Evolutionary conservation across 2,113 vertebrate species (phyloP).

Genomic region (Lasiurus cinereus): DNA sequence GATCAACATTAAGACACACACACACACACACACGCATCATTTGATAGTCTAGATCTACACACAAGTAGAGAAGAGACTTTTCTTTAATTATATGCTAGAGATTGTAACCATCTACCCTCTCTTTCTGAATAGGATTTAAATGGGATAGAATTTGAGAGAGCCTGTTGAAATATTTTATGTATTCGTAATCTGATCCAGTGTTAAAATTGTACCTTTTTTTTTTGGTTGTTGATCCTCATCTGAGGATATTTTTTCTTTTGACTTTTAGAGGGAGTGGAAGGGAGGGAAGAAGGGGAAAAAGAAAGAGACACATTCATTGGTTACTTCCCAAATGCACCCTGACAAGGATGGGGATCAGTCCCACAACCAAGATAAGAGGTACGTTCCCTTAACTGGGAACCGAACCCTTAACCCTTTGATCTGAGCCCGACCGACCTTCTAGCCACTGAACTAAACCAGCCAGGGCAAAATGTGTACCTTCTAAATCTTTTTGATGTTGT

Average conservation of each 20-base stretch:
- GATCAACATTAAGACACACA: not conserved
- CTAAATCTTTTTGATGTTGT: not conserved
- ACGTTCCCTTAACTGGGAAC: too few species aligned
- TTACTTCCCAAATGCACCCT: too few species aligned
- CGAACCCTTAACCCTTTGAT: too few species aligned
- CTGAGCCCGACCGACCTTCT: too few species aligned
- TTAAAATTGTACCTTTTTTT: not conserved
- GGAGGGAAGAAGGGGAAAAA: too few species aligned
- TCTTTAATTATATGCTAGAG: conserved; percentile 15
- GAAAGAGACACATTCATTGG: too few species aligned
- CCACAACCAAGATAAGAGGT: too few species aligned
- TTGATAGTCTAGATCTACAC: not conserved
- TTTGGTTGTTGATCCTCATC: too few species aligned
- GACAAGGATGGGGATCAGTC: too few species aligned
- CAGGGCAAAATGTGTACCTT: conserved; percentile 4
- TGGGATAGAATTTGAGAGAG: conserved; percentile 14
- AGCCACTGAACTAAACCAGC: too few species aligned
- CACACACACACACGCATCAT: not conserved
- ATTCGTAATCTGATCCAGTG: conserved; percentile 47
- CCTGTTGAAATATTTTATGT: conserved; percentile 46
- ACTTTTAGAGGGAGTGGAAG: too few species aligned
- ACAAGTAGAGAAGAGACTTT: conserved; percentile 25
- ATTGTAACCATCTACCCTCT: not conserved
- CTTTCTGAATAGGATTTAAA: conserved; percentile 38
- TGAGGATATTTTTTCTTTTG: too few species aligned